Base-by-base conservation (phyloP, 1,140 invertebrate genomes). In the Cataglyphis hispanica region DNA sequence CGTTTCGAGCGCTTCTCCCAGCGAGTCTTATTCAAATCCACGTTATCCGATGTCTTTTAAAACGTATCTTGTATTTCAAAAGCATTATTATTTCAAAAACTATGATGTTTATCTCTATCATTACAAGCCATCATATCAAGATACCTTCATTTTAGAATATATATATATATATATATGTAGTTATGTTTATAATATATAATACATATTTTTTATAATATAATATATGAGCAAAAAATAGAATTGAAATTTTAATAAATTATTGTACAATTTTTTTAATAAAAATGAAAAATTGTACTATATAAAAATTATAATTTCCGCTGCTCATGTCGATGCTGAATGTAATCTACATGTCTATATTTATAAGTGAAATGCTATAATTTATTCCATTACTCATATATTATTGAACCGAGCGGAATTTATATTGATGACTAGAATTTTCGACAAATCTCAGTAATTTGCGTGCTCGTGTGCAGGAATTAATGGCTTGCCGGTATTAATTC, bases 401-500 rank as follows among this genome's bases (percentile, higher is more conserved):
- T 69, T 53, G 22, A 66, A 50, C 43, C 43, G 5, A 40, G 19
- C 46, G 34, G 31, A 78, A 67, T 80, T 16, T 66, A 31, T 19
- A 40, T n/a, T 13, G 63, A 67, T 16, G 8, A 13, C 43, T 56
- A 25, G 46, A n/a, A 69, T 80, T 25, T 37, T 37, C 60, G 27
- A 69, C 22, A 31, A 50, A 34, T 78, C 43, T 53, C 43, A 16
- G 43, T 64, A 58, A 83, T 60, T 60, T 83, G 37, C 34, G 74
- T 25, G 19, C 22, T 25, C 22, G 43, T 4, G 46, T 4, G 3
- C 46, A 50, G n/a, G 43, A 69, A 83, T 83, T 70, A 83, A 83
- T 75, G 76, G 63, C 76, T 43, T 27, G 75, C 53, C 43, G 37
- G 31, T 19, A 77, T 84, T 84, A 77, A 84, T 84, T 76, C 40